Base-by-base conservation (phyloP, 2,888 invertebrate genomes). In the Zele albiditarsus region DNA sequence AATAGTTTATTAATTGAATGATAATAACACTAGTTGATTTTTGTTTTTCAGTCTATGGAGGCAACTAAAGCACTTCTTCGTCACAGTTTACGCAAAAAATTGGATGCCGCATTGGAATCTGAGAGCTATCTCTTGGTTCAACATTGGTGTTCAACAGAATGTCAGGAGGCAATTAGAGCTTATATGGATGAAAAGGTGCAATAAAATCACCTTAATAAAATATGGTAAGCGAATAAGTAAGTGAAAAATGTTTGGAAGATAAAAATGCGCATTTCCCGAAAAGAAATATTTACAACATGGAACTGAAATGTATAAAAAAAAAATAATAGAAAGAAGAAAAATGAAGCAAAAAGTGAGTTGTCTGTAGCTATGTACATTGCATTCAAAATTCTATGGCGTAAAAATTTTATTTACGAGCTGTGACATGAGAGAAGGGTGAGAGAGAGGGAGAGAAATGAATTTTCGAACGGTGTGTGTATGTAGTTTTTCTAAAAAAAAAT, bases 101-200 rank as follows among this genome's bases (percentile, higher is more conserved):
- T 93, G 78, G 92, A 93, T 80, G 90, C 91, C 31, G 91, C 92
- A 66, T 90, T 95, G 83, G 93, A 94, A 79, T 91, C 91, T 3
- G 95, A 95, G 88, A 91, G 92, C 74, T 92, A 93, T 82, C 89
- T 94, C 38, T 90, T 96, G 76, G 90, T 93, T 5, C 92, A 94
- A 79, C 93, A 94, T 84, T 96, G 96, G 96, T 92, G 92, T 77
- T 93, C 94, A 2, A 85, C 90, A 0, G 94, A 95, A 83, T 95
- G 95, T 81, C 95, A 94, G 86, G 91, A 89, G 78, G 87, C 88
- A 73, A 89, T 90, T 75, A 85, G 86, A 78, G 83, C 82, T 76
- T 87, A 89, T 71, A 83, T 89, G 23, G 85, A 88, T 33, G 89
- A 86, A 66, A 86, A 87, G 73, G 82, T 87, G 75, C 83, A 86